Percentiles rank a stretch among this genome's conserved stretches.
These are phyloP conservation scores for Rhadina sibilatrix DNA, from an alignment of 2,113 vertebrate genomes.

Conservation along the genomic window DNA sequence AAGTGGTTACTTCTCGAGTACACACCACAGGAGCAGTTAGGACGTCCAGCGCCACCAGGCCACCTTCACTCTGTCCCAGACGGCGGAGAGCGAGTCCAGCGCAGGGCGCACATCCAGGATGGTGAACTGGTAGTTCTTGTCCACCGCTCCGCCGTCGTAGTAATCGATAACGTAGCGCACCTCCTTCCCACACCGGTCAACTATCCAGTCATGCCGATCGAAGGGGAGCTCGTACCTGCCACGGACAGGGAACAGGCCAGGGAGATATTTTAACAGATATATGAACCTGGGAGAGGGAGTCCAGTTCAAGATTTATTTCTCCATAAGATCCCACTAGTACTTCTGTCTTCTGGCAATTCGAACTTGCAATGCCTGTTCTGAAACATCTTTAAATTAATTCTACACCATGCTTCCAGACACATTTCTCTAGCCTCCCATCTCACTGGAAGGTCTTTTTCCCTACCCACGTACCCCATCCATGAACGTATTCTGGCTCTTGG, in stretches of 20 bases:
- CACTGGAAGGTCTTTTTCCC: not conserved
- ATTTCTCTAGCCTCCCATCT: not conserved
- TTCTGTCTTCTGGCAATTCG: not conserved
- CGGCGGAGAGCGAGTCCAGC: conserved; percentile 84
- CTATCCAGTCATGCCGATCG: conserved; percentile 93
- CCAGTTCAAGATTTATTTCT: not conserved
- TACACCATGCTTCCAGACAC: not conserved
- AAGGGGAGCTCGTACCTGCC: conserved; percentile 92
- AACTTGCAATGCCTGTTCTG: not conserved
- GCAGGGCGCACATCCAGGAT: conserved; percentile 92
- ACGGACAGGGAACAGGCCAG: not conserved
- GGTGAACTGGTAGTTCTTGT: conserved; percentile 88
- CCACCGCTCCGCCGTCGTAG: conserved; percentile 87
- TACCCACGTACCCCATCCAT: conserved; percentile 90
- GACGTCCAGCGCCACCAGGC: conserved; percentile 97
- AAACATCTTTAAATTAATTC: not conserved
- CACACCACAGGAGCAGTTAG: conserved; percentile 40
- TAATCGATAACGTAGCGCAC: conserved; percentile 95
- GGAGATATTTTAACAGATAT: not conserved
- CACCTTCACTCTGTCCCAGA: conserved; percentile 95
- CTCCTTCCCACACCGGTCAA: conserved; percentile 91
- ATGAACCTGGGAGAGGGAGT: not conserved
- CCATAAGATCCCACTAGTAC: not conserved
- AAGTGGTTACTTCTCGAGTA: not conserved
- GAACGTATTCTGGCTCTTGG: conserved; percentile 89